These are phyloP conservation scores for Macrobrachium rosenbergii DNA, from an alignment of 1,140 invertebrate species.

Conservation along the genomic window DNA sequence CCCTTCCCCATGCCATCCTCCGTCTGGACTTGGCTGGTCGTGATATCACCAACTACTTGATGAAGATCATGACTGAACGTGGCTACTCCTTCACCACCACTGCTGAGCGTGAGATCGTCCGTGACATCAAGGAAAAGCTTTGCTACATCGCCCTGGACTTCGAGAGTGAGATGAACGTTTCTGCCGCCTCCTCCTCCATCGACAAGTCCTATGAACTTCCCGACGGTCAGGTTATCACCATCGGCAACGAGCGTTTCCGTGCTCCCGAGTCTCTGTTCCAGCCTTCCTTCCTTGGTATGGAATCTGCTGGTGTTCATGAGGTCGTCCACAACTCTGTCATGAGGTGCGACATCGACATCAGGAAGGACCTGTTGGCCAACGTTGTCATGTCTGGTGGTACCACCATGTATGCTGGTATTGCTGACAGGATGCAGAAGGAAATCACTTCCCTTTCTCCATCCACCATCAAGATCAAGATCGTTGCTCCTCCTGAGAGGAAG, in stretches of 20 bases:
- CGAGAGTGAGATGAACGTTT: conserved; percentile 88
- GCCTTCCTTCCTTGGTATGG: conserved; percentile 31
- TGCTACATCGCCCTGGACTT: conserved; percentile 94
- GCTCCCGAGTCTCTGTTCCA: conserved; percentile 73
- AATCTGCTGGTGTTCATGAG: conserved; percentile 1
- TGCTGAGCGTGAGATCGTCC: conserved; percentile 92
- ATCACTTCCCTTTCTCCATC: too few species aligned
- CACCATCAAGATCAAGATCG: too few species aligned
- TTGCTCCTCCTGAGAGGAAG: too few species aligned
- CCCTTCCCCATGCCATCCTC: conserved; percentile 75
- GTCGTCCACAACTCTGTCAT: too few species aligned
- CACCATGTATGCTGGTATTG: too few species aligned
- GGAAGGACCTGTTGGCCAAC: too few species aligned
- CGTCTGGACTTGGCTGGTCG: conserved; percentile 74
- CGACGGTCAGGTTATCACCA: conserved; percentile 83
- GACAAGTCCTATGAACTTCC: conserved; percentile 95
- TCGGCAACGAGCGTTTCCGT: conserved; percentile 78
- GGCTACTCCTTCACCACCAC: conserved; percentile 73
- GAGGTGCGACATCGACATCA: too few species aligned
- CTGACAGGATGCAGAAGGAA: too few species aligned
- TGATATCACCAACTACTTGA: conserved; percentile 72
- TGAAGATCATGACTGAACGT: conserved; percentile 72
- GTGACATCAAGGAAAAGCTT: conserved; percentile 94
- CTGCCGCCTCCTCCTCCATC: conserved; percentile 89
- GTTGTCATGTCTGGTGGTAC: too few species aligned